Base-by-base conservation (phyloP, 2,888 invertebrate genomes). In the Gryllus longicercus region DNA sequence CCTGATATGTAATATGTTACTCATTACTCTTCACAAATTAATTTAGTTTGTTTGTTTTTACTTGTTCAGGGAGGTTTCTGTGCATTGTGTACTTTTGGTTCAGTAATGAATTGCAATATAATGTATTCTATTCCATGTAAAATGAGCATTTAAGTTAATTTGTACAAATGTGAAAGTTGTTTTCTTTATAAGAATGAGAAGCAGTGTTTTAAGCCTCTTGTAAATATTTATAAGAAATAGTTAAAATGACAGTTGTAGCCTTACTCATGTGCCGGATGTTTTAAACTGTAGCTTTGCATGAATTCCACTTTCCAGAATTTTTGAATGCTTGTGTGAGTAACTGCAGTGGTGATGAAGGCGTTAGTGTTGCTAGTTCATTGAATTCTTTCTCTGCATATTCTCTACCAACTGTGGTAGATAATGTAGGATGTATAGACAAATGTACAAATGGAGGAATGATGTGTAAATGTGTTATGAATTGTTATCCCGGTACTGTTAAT, bases 401-500 rank as follows among this genome's bases (percentile, higher is more conserved):
- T 63, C 16, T n/a, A 63, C n/a, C 63, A 63, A 18, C 63, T 63
- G 63, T 18, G 63, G 38, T 38, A 63, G n/a, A 63, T 63, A 63
- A 63, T 63, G n/a, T 63, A 18, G n/a, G 63, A 18, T 63, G 16
- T 63, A 63, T 63, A 63, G 63, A 18, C 63, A 63, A 63, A 18
- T 63, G 63, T 63, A 63, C 63, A 63, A 63, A 63, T 38, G 63
- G 63, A 63, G n/a, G n/a, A 63, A 63, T 63, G 14, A 8, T 63
- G n/a, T 63, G 63, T 63, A n/a, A 63, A 63, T 63, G 63, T 63
- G 63, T 63, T 63, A 63, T n/a, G 14, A 38, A 63, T 63, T 63
- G 63, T 63, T 63, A 63, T 63, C 63, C 63, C n/a, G 63, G 63
- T 63, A 63, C 63, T 63, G 63, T 63, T 63, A 63, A 63, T 18